Percentiles rank a stretch among this genome's conserved stretches.
Evolutionary conservation across 2,797 vertebrate genomes (phyloP).

Genomic region (Typhlichthys eigenmanni): DNA sequence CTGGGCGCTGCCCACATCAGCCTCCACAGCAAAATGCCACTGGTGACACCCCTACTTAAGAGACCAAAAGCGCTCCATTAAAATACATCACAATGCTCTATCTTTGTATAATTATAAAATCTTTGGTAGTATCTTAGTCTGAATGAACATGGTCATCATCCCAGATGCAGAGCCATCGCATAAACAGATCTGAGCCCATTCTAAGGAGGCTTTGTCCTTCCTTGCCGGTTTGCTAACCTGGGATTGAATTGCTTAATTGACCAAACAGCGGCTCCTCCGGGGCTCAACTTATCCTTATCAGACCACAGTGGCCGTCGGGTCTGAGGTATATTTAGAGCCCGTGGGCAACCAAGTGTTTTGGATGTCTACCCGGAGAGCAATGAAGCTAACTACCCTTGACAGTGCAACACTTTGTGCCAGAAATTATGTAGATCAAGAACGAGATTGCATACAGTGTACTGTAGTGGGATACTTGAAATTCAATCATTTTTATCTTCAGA

Average conservation of each 20-base stretch:
- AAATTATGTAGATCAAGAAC: slow-evolving; percentile 42
- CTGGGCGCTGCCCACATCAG: too few relatives aligned
- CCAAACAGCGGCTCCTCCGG: slow-evolving; percentile 35
- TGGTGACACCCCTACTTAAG: too few relatives aligned
- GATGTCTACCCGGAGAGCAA: slow-evolving; percentile 23
- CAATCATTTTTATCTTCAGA: not conserved
- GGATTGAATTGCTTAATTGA: slow-evolving; percentile 54
- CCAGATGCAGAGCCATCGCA: not conserved
- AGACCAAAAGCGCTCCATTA: too few relatives aligned
- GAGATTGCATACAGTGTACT: not conserved
- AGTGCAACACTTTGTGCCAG: slow-evolving; percentile 30
- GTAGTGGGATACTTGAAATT: slow-evolving; percentile 13
- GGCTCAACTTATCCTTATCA: slow-evolving; percentile 26
- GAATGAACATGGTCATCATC: too few relatives aligned
- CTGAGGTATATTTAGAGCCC: slow-evolving; percentile 41
- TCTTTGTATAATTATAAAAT: not conserved
- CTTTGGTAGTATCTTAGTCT: not conserved
- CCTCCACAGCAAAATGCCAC: too few relatives aligned
- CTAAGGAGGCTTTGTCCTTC: slow-evolving; percentile 29
- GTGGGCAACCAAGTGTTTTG: slow-evolving; percentile 33
- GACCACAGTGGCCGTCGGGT: slow-evolving; percentile 15
- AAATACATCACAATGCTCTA: too few relatives aligned
- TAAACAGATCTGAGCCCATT: not conserved
- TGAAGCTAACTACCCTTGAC: slow-evolving; percentile 18
- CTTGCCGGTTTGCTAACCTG: slow-evolving; percentile 30